phyloP scores from a whole-genome alignment of 1,140 invertebrate species.

The Aphelenchoides fujianensis region DNA sequence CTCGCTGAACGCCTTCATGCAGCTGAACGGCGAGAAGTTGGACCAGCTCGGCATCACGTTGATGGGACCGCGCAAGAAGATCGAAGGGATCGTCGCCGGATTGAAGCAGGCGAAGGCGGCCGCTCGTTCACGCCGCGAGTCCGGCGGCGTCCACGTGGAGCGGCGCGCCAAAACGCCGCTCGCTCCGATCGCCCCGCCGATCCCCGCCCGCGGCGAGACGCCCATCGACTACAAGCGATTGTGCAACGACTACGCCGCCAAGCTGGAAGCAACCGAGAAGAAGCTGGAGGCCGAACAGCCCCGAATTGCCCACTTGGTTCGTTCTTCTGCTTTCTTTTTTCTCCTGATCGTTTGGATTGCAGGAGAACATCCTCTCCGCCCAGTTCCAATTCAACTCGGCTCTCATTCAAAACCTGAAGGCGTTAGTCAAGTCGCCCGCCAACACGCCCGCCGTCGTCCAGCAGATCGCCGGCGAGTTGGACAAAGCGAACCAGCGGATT shows the following conservation, averaged over 20 bases:
- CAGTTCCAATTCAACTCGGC: not conserved
- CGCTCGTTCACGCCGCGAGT: no score
- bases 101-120: not conserved
- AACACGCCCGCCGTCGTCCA: not conserved
- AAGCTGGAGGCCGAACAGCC: not conserved
- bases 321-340: no score
- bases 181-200: not conserved
- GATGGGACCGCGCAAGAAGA: not conserved
- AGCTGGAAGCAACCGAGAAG: not conserved
- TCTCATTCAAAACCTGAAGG: not conserved
- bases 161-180: not conserved
- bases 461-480: not conserved
- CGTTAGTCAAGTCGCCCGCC: not conserved
- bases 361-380: no score
- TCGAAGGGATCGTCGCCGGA: not conserved
- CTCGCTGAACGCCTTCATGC: not conserved
- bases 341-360: no score
- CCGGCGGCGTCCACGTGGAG: not conserved
- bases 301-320: no score
- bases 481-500: not conserved
- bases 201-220: not conserved
- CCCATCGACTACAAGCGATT: not conserved
- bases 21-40: not conserved
- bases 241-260: not conserved
- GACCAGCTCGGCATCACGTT: not conserved